phyloP scores from a whole-genome alignment of 2,888 invertebrate species.

The Eristalis arbustorum region DNA sequence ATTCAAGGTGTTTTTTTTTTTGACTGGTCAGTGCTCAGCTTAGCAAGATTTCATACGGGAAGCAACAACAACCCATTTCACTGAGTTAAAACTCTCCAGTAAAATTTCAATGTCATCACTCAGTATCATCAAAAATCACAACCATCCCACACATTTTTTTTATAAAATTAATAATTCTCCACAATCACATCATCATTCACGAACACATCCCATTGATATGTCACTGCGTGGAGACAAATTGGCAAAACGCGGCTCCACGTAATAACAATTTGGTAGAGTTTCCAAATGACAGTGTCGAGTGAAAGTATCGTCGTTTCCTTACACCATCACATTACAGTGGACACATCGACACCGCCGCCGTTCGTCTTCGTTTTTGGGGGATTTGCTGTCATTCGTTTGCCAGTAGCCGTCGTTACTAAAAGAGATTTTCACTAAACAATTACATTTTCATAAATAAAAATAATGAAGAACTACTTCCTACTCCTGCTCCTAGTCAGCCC shows the following conservation, averaged over 20 bases:
- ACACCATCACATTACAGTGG: slow-evolving; percentile 66
- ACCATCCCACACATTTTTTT: background rate
- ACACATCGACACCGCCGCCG: slow-evolving; percentile 59
- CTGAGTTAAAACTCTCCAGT: no score
- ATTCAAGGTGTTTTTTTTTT: no score
- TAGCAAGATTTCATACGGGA: no score
- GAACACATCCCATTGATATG: slow-evolving; percentile 33
- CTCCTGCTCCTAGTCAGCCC: slow-evolving; percentile 86
- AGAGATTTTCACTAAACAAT: slow-evolving; percentile 49
- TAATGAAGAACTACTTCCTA: slow-evolving; percentile 87
- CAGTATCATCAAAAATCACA: background rate
- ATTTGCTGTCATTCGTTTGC: slow-evolving; percentile 55
- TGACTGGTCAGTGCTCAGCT: no score
- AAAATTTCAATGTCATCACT: background rate
- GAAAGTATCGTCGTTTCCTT: slow-evolving; percentile 66
- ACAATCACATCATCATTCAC: background rate
- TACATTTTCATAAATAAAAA: slow-evolving; percentile 72
- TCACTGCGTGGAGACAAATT: slow-evolving; percentile 50
- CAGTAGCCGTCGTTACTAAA: slow-evolving; percentile 34
- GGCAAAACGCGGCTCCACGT: slow-evolving; percentile 72
- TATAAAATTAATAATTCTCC: background rate
- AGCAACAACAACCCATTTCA: no score
- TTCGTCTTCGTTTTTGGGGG: slow-evolving; percentile 42
- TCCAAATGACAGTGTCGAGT: slow-evolving; percentile 63
- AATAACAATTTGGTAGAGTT: slow-evolving; percentile 66